Evolutionary conservation across 2,888 invertebrate genomes (phyloP).

Genomic region (Brachyopa scutellaris): DNA sequence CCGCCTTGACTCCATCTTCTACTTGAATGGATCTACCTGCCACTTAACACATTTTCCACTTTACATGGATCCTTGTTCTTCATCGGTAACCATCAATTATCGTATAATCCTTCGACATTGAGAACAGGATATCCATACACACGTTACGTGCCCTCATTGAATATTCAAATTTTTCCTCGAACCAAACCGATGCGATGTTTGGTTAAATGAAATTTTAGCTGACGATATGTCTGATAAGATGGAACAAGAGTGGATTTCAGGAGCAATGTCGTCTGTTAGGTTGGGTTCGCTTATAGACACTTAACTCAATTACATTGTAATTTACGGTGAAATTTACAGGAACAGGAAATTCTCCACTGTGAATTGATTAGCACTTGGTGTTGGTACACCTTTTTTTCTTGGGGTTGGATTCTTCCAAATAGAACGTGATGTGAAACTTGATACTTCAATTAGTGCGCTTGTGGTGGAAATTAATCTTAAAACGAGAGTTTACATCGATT

Average conservation of each 20-base stretch:
- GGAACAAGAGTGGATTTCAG: constrained; percentile 61
- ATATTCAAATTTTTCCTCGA: constrained; percentile 67
- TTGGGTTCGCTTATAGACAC: constrained; percentile 53
- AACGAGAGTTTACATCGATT: background rate
- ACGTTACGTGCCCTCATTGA: constrained; percentile 69
- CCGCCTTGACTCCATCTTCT: too few relatives aligned
- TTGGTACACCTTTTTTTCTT: constrained; percentile 37
- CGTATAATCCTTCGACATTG: constrained; percentile 55
- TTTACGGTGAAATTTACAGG: constrained; percentile 62
- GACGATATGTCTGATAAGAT: constrained; percentile 73
- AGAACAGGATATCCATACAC: constrained; percentile 58
- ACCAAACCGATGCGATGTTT: constrained; percentile 22
- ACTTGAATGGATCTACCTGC: constrained; percentile 44
- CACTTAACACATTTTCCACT: constrained; percentile 64
- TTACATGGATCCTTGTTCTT: constrained; percentile 6
- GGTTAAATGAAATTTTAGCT: constrained; percentile 67
- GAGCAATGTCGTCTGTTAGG: constrained; percentile 38
- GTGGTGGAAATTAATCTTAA: constrained; percentile 17
- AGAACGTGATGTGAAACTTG: constrained; percentile 69
- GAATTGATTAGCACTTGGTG: constrained; percentile 34
- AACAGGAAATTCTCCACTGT: constrained; percentile 20
- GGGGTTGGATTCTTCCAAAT: constrained; percentile 26
- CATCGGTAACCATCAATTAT: constrained; percentile 57
- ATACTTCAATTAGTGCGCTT: constrained; percentile 60
- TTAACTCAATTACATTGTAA: constrained; percentile 72